Percentiles rank a stretch among this genome's conserved stretches.
Evolutionary conservation across 2,113 vertebrate species (phyloP).

Genomic region (Gnathochromis pfefferi): DNA sequence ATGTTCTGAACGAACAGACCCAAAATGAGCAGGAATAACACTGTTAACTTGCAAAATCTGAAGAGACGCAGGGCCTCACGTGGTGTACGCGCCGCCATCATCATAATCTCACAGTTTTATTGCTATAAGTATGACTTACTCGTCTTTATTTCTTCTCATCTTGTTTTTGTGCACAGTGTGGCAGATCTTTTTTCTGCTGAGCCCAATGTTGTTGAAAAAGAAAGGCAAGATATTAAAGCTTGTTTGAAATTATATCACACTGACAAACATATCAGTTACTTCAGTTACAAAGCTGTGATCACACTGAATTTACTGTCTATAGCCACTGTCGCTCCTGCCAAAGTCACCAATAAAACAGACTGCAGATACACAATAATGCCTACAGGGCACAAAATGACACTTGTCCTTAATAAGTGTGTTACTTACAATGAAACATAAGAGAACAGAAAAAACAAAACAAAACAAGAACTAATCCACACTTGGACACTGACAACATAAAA

Average conservation of each 20-base stretch:
- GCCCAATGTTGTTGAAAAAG: not conserved
- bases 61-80: not conserved
- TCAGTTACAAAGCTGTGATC: not conserved
- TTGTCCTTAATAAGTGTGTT: not conserved
- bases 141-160: not conserved
- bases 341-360: not conserved
- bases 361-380: not conserved
- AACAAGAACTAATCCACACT: not conserved
- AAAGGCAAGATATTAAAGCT: not conserved
- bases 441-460: not conserved
- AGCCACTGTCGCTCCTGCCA: not conserved
- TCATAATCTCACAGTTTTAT: not conserved
- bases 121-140: not conserved
- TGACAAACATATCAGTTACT: not conserved
- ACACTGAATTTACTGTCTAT: not conserved
- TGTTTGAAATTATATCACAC: not conserved
- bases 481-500: not conserved
- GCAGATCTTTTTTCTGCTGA: not conserved
- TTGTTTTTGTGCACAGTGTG: not conserved
- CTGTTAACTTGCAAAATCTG: not conserved
- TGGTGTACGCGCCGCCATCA: not conserved
- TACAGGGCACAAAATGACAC: not conserved
- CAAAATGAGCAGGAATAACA: not conserved
- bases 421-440: not conserved
- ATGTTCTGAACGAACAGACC: not conserved